These are phyloP conservation scores for Aphodius sticticus DNA, from an alignment of 2,888 invertebrate species.

Conservation along the genomic window DNA sequence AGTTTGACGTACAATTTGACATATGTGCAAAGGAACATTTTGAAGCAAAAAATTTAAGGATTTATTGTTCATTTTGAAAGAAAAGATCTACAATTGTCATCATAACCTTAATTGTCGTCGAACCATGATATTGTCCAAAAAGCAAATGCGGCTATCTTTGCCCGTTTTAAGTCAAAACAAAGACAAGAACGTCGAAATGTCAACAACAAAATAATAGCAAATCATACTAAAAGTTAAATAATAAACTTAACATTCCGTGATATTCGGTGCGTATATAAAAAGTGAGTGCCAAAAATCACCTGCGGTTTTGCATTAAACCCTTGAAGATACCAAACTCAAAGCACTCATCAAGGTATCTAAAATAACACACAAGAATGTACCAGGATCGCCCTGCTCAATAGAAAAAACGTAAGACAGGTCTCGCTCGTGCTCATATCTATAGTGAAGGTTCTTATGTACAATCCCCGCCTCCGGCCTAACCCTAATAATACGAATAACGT, in stretches of 20 bases:
- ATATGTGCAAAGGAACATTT: too few species aligned
- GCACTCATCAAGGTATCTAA: constrained; percentile 53
- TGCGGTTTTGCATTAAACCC: constrained; percentile 39
- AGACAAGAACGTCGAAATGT: too few species aligned
- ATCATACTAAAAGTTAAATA: too few species aligned
- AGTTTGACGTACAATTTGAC: too few species aligned
- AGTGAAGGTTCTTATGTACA: constrained; percentile 15
- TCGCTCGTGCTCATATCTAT: not conserved
- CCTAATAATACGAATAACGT: constrained; percentile 51
- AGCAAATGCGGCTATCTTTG: too few species aligned
- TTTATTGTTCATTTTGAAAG: too few species aligned
- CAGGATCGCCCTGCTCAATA: constrained; percentile 16
- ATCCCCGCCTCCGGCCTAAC: not conserved
- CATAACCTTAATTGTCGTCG: too few species aligned
- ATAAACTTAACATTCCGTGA: not conserved
- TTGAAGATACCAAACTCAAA: constrained; percentile 42
- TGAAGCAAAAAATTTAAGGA: too few species aligned
- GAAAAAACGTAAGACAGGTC: not conserved
- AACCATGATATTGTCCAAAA: too few species aligned
- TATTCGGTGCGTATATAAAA: not conserved
- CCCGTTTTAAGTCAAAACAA: too few species aligned
- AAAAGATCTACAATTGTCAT: too few species aligned
- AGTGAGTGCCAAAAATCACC: constrained; percentile 39
- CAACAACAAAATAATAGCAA: too few species aligned
- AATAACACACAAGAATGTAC: constrained; percentile 42